phyloP scores from a whole-genome alignment of 2,797 vertebrate species.

The Acanthiza pusilla region DNA sequence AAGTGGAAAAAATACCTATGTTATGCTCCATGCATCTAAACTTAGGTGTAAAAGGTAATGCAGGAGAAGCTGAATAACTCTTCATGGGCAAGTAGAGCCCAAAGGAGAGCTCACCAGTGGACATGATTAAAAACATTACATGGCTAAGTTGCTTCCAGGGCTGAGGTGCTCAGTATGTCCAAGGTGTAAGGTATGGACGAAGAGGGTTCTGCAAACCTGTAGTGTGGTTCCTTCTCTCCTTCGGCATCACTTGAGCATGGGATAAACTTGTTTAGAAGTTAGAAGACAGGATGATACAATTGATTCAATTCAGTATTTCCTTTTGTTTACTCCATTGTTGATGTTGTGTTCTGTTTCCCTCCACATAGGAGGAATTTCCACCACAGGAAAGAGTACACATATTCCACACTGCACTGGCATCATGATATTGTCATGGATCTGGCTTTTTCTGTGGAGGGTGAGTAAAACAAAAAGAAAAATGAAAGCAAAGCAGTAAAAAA shows the following conservation, averaged over 20 bases:
- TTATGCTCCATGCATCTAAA: background rate
- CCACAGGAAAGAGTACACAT: conserved; percentile 86
- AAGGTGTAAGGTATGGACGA: rapidly evolving
- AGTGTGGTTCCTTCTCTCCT: background rate
- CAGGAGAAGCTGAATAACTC: background rate
- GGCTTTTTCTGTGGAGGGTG: conserved; percentile 89
- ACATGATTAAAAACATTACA: background rate
- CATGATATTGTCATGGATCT: conserved; percentile 84
- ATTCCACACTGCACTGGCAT: conserved; percentile 90
- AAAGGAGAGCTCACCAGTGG: background rate
- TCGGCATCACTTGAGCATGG: background rate
- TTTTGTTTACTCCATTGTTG: background rate
- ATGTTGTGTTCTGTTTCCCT: background rate
- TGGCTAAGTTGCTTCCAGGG: background rate
- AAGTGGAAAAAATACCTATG: background rate
- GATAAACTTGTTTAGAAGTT: background rate
- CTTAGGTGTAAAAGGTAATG: background rate
- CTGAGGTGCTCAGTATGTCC: background rate
- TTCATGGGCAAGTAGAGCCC: background rate
- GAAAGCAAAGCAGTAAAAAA: no score
- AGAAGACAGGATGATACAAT: background rate
- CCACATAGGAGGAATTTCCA: conserved; percentile 86
- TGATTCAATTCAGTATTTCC: background rate
- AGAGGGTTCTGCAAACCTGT: background rate
- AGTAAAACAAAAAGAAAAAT: background rate